A percentile compares a stretch with the other conserved stretches of the same genome.
These are phyloP conservation scores for Rhynchomys soricoides DNA, from an alignment of 2,113 vertebrate species.

Conservation along the genomic window DNA sequence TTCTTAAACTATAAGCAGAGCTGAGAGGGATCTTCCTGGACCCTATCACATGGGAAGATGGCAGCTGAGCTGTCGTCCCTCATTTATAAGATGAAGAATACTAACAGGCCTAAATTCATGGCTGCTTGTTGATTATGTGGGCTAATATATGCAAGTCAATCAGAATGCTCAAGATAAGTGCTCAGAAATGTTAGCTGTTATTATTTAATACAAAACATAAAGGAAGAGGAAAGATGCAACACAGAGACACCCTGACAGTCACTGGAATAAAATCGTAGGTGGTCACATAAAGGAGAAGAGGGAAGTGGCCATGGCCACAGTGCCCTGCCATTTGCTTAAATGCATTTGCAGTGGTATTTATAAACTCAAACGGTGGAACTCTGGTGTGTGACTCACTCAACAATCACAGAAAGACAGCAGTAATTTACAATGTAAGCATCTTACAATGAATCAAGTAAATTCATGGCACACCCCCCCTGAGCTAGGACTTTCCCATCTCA, in stretches of 20 bases:
- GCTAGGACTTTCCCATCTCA: not conserved
- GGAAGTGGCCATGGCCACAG: not conserved
- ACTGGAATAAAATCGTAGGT: slow-evolving; percentile 1
- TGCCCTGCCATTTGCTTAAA: not conserved
- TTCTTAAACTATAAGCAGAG: not conserved
- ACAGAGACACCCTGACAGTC: not conserved
- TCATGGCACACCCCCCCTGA: not conserved
- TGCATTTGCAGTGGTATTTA: not conserved
- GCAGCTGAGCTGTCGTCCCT: not conserved
- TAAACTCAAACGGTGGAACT: slow-evolving; percentile 12
- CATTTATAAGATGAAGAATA: not conserved
- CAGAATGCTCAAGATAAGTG: not conserved
- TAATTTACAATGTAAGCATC: slow-evolving; percentile 9
- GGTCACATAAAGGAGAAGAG: not conserved
- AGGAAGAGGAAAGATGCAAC: not conserved
- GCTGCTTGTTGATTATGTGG: not conserved
- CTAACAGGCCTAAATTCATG: not conserved
- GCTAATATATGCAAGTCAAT: not conserved
- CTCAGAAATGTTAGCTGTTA: not conserved
- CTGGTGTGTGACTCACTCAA: slow-evolving; percentile 27
- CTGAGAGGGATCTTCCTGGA: not conserved
- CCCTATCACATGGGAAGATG: not conserved
- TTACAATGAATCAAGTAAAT: not conserved
- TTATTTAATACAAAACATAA: slow-evolving; percentile 20
- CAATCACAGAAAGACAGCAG: slow-evolving; percentile 30